Evolutionary conservation across 2,888 invertebrate species (phyloP), one percentile per base, ranked within the genome.

Genomic region (Drosophila colorata): DNA sequence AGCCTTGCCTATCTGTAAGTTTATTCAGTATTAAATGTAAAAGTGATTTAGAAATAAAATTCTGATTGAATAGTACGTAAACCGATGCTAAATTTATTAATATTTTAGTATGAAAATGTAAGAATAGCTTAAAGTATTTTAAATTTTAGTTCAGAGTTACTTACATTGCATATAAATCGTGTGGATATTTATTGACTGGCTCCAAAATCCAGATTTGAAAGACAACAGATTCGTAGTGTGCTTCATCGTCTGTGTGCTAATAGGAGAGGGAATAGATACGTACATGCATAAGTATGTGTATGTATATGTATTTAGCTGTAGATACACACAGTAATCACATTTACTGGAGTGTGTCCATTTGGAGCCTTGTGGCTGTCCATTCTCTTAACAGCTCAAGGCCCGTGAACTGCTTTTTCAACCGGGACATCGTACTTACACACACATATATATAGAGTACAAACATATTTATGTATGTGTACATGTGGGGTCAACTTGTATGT

Each of bases 401-500:
- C 47, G 53, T 61, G 37, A 59, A 56, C 55, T 44, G 52, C 48
- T 74, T 48, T 52, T 57, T 60, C 56, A 57, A 37, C 33, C 58
- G 46, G 82, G 74, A 78, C 81, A 58, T 41, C 16, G 57, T 63
- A 44, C 49, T 59, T 51, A 64, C 44, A 60, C 35, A 33, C 23
- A 25, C 14, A 13, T 14, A 33, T n/a, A 8, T 11, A 47, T 44
- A 44, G 13, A 8, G 64, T 47, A 64, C 38, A 61, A 64, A 61
- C 49, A 64, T 61, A 14, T 33, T 47, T 8, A 11, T 11, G 31
- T 64, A 20, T 64, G 61, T 61, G 65, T 49, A 20, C 51, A 59
- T 81, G 80, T 72, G 73, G 60, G 83, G 83, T 85, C 80, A 79
- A 75, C 73, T 77, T 80, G 87, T 61, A 78, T 78, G 87, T 69